Evolutionary conservation across 2,888 invertebrate genomes (phyloP).

Genomic region (Mystacides longicornis): DNA sequence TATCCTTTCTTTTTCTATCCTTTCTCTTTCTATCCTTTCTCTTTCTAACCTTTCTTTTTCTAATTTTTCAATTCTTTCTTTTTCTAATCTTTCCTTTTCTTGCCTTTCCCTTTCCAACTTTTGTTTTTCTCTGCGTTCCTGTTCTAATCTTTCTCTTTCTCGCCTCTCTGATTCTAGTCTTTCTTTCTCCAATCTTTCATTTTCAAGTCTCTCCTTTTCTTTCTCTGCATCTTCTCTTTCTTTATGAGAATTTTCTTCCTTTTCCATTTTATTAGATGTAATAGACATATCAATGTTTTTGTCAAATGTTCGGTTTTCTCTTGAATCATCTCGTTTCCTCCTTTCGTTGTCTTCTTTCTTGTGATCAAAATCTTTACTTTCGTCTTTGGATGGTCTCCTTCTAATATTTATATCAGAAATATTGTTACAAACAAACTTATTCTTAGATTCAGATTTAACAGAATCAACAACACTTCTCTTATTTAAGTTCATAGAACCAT

Average conservation of each 20-base stretch:
- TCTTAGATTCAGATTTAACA: slow-evolving; percentile 9
- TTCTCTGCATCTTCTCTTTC: slow-evolving; percentile 30
- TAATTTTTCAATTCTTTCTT: slow-evolving; percentile 39
- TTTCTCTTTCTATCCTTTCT: slow-evolving; percentile 30
- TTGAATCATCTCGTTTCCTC: slow-evolving; percentile 29
- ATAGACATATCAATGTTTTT: no score
- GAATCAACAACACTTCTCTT: slow-evolving; percentile 15
- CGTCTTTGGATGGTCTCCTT: slow-evolving; percentile 18
- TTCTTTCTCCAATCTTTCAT: slow-evolving; percentile 30
- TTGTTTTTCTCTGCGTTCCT: slow-evolving; percentile 28
- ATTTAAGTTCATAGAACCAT: slow-evolving; percentile 6
- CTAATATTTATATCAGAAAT: slow-evolving; percentile 14
- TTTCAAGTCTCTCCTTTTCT: slow-evolving; percentile 32
- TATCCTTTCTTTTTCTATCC: slow-evolving; percentile 29
- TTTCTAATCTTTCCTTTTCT: slow-evolving; percentile 31
- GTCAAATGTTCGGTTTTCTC: no score
- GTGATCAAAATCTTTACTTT: slow-evolving; percentile 30
- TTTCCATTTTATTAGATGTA: slow-evolving; percentile 29
- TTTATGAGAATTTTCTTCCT: slow-evolving; percentile 29
- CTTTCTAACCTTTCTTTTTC: slow-evolving; percentile 40
- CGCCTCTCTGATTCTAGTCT: slow-evolving; percentile 32
- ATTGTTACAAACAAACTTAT: slow-evolving; percentile 11
- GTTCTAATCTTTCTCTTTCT: slow-evolving; percentile 28
- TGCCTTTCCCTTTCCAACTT: slow-evolving; percentile 28
- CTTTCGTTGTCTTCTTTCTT: slow-evolving; percentile 35